Percentiles rank a stretch among this genome's conserved stretches.
Evolutionary conservation across 2,888 invertebrate species (phyloP).

Genomic region (Lithosia quadra): DNA sequence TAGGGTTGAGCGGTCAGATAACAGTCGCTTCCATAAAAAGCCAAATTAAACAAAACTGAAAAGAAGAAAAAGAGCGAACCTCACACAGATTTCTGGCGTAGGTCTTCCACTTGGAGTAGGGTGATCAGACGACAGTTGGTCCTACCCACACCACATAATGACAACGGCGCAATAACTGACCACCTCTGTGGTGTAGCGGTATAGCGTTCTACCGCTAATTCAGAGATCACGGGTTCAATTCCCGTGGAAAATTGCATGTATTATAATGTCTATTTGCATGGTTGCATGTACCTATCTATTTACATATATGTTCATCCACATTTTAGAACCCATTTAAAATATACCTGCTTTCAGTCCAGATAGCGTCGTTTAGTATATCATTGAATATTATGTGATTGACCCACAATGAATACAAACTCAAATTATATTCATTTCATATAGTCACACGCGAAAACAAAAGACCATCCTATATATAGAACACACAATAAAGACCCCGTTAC

Average conservation of each 20-base stretch:
- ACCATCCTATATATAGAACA: conserved; percentile 12
- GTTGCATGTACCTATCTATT: too few species aligned
- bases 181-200: background rate
- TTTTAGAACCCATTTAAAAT: background rate
- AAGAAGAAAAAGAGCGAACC: background rate
- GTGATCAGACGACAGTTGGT: too few species aligned
- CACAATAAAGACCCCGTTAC: conserved; percentile 31
- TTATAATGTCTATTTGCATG: too few species aligned
- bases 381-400: background rate
- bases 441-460: conserved; percentile 6
- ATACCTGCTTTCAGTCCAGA: background rate
- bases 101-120: too few species aligned
- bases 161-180: background rate
- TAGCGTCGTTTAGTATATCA: too few species aligned
- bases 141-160: too few species aligned
- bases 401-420: background rate
- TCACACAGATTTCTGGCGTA: too few species aligned
- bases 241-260: background rate
- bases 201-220: background rate
- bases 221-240: background rate
- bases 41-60: background rate
- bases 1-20: too few species aligned
- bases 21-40: background rate
- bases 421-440: background rate
- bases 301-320: too few species aligned